A percentile compares a stretch with the other conserved stretches of the same genome.
Conservation (phyloP, 1,140 invertebrate genomes). For the Nephila pilipes region DNA sequence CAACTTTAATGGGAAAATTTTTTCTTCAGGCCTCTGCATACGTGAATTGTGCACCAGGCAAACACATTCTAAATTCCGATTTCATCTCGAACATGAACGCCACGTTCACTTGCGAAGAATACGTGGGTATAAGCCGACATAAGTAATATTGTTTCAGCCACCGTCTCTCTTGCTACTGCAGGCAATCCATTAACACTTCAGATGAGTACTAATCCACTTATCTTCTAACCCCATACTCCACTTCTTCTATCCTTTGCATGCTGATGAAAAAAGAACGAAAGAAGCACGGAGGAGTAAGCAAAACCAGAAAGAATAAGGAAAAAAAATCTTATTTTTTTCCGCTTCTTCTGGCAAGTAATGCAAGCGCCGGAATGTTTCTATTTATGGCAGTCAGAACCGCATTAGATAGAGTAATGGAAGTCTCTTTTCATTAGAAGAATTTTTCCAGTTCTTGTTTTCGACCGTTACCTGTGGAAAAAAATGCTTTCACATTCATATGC, state of each 20-base stretch:
- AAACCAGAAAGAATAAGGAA: not conserved
- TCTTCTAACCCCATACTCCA: constrained; percentile 45
- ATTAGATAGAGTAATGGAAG: not conserved
- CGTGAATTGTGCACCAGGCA: no score
- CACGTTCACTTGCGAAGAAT: no score
- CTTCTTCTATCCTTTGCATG: not conserved
- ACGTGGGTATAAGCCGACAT: not conserved
- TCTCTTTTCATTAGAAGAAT: not conserved
- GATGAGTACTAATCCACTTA: constrained; percentile 45
- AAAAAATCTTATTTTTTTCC: constrained; percentile 26
- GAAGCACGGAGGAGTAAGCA: not conserved
- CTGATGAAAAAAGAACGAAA: not conserved
- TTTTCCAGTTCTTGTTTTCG: not conserved
- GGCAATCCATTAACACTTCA: constrained; percentile 51
- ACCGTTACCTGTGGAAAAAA: not conserved
- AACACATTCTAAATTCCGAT: no score
- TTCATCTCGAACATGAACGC: no score
- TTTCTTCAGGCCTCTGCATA: no score
- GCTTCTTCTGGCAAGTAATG: not conserved
- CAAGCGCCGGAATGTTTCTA: not conserved
- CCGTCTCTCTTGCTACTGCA: not conserved
- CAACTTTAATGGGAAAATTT: no score
- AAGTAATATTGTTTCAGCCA: not conserved
- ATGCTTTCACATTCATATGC: not conserved
- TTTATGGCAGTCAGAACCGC: not conserved